Percentiles rank a stretch among this genome's conserved stretches.
Conservation (phyloP, 2,888 invertebrate species). For the Fabriciana adippe region DNA sequence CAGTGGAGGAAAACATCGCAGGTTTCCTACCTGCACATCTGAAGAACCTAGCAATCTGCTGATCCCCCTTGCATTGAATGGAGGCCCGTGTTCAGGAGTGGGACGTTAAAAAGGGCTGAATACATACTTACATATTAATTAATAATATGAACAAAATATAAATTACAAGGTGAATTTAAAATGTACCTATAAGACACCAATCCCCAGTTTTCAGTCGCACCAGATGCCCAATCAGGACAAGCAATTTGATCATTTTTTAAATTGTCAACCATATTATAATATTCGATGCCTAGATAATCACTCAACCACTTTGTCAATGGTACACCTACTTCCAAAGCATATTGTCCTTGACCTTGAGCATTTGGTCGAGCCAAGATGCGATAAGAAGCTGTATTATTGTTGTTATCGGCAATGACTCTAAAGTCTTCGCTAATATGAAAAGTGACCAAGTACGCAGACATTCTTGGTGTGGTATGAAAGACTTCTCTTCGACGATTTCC, state of each 20-base stretch:
- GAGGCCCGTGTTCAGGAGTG: no score
- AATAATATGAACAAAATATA: background rate
- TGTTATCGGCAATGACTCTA: constrained; percentile 63
- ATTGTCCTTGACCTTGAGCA: constrained; percentile 65
- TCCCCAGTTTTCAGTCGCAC: constrained; percentile 78
- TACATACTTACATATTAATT: no score
- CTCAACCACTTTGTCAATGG: constrained; percentile 68
- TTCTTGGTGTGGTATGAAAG: constrained; percentile 84
- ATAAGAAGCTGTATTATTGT: constrained; percentile 55
- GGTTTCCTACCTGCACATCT: no score
- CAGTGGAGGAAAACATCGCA: no score
- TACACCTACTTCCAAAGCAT: constrained; percentile 71
- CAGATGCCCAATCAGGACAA: constrained; percentile 75
- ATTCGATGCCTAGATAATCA: constrained; percentile 64
- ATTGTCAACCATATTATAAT: constrained; percentile 62
- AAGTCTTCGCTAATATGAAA: constrained; percentile 81
- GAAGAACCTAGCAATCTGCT: no score
- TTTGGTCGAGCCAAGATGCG: constrained; percentile 69
- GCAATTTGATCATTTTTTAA: constrained; percentile 77
- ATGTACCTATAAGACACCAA: constrained; percentile 71
- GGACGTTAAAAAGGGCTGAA: no score
- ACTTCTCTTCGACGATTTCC: constrained; percentile 62
- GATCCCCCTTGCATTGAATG: no score
- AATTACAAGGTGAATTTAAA: background rate
- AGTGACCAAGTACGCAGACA: constrained; percentile 93